Evolutionary conservation across 2,797 vertebrate species (phyloP).

Genomic region (Chaunax sp.): DNA sequence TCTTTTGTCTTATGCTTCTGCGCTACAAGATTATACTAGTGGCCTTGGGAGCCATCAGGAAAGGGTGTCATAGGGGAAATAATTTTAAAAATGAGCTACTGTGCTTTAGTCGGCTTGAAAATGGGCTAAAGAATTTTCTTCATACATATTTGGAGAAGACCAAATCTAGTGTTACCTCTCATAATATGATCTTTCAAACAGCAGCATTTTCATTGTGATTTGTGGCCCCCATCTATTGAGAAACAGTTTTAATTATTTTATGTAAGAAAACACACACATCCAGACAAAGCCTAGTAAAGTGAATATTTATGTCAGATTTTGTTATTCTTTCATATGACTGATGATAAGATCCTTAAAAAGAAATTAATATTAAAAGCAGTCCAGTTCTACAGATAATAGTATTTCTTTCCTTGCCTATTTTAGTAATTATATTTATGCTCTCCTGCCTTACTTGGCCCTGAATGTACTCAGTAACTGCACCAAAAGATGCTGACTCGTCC

Average conservation of each 20-base stretch:
- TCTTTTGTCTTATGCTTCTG: slow-evolving; percentile 19
- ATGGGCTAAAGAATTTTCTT: slow-evolving; percentile 35
- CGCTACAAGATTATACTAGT: slow-evolving; percentile 46
- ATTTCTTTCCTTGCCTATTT: too few species aligned
- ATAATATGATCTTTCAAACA: slow-evolving; percentile 29
- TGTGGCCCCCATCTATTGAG: neutral
- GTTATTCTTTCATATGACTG: too few species aligned
- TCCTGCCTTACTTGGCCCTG: neutral
- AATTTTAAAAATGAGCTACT: slow-evolving; percentile 57
- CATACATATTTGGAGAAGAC: slow-evolving; percentile 48
- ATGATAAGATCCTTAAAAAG: too few species aligned
- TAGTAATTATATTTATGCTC: neutral
- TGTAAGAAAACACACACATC: neutral
- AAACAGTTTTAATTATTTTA: neutral
- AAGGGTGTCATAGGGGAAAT: slow-evolving; percentile 62
- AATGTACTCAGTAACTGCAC: neutral
- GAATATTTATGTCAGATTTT: too few species aligned
- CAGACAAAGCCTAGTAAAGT: too few species aligned
- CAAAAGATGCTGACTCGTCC: neutral
- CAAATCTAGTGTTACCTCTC: slow-evolving; percentile 33
- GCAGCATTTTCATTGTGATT: slow-evolving; percentile 23
- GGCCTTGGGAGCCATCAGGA: slow-evolving; percentile 51
- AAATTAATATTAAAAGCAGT: too few species aligned
- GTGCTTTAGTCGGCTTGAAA: slow-evolving; percentile 56
- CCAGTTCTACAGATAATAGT: too few species aligned